Percentiles rank a stretch among this genome's conserved stretches.
Conservation (phyloP, 2,797 vertebrate genomes). For the Euthynnus affinis region DNA sequence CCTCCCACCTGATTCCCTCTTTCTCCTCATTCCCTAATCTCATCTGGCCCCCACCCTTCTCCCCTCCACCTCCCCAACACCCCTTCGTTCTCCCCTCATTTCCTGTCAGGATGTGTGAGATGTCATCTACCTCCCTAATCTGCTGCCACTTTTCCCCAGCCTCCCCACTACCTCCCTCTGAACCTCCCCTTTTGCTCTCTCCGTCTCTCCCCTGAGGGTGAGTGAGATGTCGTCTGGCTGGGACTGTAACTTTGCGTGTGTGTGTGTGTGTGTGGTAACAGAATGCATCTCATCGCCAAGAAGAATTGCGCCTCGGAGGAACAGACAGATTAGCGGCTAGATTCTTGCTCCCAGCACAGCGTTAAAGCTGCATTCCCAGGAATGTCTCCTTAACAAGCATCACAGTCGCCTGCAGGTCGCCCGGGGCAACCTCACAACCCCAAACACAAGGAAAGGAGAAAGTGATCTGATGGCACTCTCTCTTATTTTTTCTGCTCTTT, state of each 20-base stretch:
- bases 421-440: constrained; percentile 84
- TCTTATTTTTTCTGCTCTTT: constrained; percentile 30
- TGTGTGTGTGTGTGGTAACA: constrained; percentile 59
- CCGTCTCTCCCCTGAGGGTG: constrained; percentile 46
- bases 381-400: constrained; percentile 91
- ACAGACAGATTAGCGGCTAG: constrained; percentile 78
- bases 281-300: constrained; percentile 64
- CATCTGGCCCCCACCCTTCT: constrained; percentile 23
- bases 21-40: constrained; percentile 28
- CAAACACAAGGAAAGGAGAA: constrained; percentile 80
- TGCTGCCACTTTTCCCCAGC: constrained; percentile 13
- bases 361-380: constrained; percentile 78
- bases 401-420: constrained; percentile 84
- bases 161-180: constrained; percentile 28
- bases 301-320: constrained; percentile 77
- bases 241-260: constrained; percentile 48
- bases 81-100: constrained; percentile 22
- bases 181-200: constrained; percentile 56
- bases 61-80: constrained; percentile 18
- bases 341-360: constrained; percentile 68
- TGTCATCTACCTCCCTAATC: constrained; percentile 63
- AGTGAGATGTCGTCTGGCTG: constrained; percentile 76
- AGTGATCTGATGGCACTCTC: constrained; percentile 75
- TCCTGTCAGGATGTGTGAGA: constrained; percentile 64
- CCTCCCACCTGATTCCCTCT: constrained; percentile 43